These are phyloP conservation scores for Notodonta ziczac DNA, from an alignment of 2,888 invertebrate species.

Conservation along the genomic window DNA sequence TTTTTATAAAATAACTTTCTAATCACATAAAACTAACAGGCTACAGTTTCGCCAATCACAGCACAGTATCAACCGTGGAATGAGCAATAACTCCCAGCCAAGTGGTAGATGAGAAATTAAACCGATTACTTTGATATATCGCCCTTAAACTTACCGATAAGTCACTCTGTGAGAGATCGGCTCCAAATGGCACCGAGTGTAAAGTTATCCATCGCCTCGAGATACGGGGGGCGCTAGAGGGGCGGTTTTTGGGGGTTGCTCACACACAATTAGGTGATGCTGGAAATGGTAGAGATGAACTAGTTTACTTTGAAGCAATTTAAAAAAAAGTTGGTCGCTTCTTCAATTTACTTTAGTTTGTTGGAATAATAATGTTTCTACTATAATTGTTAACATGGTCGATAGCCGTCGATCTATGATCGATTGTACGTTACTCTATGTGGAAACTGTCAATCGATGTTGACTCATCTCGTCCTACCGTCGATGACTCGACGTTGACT, in stretches of 20 bases:
- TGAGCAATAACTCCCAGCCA: slow-evolving; percentile 69
- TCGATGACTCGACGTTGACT: no score
- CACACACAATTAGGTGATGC: slow-evolving; percentile 58
- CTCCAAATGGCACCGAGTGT: slow-evolving; percentile 77
- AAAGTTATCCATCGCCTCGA: slow-evolving; percentile 75
- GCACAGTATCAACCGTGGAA: slow-evolving; percentile 64
- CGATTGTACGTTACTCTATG: no score
- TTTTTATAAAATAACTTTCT: background rate
- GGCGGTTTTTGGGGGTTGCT: slow-evolving; percentile 27
- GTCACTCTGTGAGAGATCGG: slow-evolving; percentile 77
- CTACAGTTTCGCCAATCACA: slow-evolving; percentile 52
- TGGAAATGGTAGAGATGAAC: slow-evolving; percentile 44
- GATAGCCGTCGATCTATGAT: no score
- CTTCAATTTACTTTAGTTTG: background rate
- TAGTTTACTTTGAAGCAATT: slow-evolving; percentile 45
- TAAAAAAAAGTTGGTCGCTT: slow-evolving; percentile 15
- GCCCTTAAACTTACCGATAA: slow-evolving; percentile 81
- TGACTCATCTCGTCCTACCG: no score
- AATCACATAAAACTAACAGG: background rate
- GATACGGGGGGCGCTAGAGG: slow-evolving; percentile 44
- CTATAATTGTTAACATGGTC: no score
- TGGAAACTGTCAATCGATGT: no score
- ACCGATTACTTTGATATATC: slow-evolving; percentile 83
- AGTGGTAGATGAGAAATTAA: slow-evolving; percentile 83
- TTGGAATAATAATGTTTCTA: background rate